Evolutionary conservation across 2,113 vertebrate species (phyloP), one percentile per base, ranked within the genome.

Genomic region (Brevimyrus niger): DNA sequence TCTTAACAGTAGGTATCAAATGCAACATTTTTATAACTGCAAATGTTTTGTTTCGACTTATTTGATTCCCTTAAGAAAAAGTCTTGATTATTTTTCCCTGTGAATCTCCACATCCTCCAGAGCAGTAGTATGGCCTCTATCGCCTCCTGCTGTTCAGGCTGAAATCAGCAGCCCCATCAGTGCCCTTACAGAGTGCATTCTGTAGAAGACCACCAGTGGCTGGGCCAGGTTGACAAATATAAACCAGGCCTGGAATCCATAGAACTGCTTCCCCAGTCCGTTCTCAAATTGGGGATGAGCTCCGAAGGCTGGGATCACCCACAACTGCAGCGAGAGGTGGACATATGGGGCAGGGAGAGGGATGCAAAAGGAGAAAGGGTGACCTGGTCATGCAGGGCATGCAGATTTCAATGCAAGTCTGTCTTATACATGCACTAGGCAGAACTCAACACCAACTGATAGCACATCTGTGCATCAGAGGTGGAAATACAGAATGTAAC

Each of bases 301-400:
- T 46, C 98, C 98, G 0, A 99, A 98, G 0, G 97, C 97, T 0
- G 97, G 96, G 93, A 99, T 97, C 91, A 99, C 89, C 98, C 98
- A 98, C 7, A 99, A 93, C 98, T 99, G 92, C 0, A 93, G 90
- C 44, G 42, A 42, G 47, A 35, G 53, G 80, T 3, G 90, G 50
- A 88, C 88, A 87, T 86, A 44, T 86, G 21, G 5, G 19, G 53
- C 38, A 38, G 11, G 50, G 58, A 48, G 42, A 47, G 47, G n/a
- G 51, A 42, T 42, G 47, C 15, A 58, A 38, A 51, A 86, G 11
- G 15, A 35, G n/a, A 86, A 31, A 50, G 11, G 27, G 19, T 27
- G 0, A 86, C 51, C n/a, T 51, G 10, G 0, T 44, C 38, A 44
- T 38, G 35, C 6, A 19, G 11, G 73, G 17, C 31, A 80, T 61